These are phyloP conservation scores for Antechinus flavipes DNA, from an alignment of 2,113 vertebrate species.

Conservation along the genomic window DNA sequence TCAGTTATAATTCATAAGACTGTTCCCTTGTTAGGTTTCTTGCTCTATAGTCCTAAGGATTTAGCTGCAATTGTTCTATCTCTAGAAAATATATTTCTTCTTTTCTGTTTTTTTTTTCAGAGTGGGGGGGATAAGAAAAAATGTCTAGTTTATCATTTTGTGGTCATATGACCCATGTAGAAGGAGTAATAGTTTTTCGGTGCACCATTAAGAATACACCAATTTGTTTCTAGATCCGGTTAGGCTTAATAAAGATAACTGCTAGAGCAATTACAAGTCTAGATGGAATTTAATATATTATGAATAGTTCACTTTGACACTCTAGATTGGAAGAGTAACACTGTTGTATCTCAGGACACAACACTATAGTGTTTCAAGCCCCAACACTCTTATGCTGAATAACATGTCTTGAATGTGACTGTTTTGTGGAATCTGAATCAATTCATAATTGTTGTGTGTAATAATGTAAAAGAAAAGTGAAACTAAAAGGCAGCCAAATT, in stretches of 20 bases:
- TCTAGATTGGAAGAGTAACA: slow-evolving; percentile 22
- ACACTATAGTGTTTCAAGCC: not conserved
- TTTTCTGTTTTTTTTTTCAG: not conserved
- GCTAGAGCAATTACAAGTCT: slow-evolving; percentile 4
- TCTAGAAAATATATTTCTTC: not conserved
- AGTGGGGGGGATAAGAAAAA: not conserved
- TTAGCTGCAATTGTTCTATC: not conserved
- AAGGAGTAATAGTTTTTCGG: slow-evolving; percentile 2
- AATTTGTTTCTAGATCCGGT: slow-evolving; percentile 42
- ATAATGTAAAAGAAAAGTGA: not conserved
- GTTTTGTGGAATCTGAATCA: slow-evolving; percentile 32
- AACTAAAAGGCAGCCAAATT: not conserved
- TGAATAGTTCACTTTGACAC: slow-evolving; percentile 27
- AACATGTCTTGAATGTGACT: slow-evolving; percentile 12
- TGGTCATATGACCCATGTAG: not conserved
- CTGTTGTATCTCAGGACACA: slow-evolving; percentile 8
- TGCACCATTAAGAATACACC: slow-evolving; percentile 37
- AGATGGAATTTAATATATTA: not conserved
- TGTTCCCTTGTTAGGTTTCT: not conserved
- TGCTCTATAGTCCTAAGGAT: not conserved
- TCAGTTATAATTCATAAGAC: not conserved
- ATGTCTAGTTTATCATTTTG: not conserved
- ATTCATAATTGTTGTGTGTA: not conserved
- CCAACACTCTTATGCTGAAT: slow-evolving; percentile 2
- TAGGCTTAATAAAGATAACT: slow-evolving; percentile 39